These are phyloP conservation scores for Sceloporus tristichus DNA, from an alignment of 2,113 vertebrate species.

Conservation along the genomic window DNA sequence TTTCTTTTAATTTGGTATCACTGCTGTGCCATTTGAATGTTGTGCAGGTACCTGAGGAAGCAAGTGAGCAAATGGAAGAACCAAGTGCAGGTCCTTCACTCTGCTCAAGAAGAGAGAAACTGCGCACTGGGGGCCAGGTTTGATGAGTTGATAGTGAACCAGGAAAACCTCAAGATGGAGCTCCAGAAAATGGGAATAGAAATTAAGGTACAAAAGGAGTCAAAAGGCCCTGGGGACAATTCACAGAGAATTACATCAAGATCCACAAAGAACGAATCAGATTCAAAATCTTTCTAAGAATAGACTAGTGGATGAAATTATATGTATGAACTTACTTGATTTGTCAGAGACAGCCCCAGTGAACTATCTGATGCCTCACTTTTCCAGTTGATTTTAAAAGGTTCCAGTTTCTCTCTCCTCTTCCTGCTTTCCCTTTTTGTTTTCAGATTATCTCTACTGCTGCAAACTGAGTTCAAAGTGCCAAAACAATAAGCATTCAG, in stretches of 20 bases:
- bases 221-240: not conserved
- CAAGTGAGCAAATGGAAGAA: slow-evolving; percentile 77
- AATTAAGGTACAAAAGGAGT: slow-evolving; percentile 67
- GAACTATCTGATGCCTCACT: too few species aligned
- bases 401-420: too few species aligned
- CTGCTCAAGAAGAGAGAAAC: slow-evolving; percentile 79
- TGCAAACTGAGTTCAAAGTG: too few species aligned
- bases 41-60: slow-evolving; percentile 82
- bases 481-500: too few species aligned
- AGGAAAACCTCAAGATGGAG: slow-evolving; percentile 73
- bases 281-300: not conserved
- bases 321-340: too few species aligned
- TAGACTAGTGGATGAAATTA: not conserved
- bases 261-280: not conserved
- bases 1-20: slow-evolving; percentile 10
- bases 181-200: slow-evolving; percentile 74
- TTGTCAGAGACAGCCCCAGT: too few species aligned
- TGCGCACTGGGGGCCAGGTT: slow-evolving; percentile 81
- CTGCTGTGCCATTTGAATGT: slow-evolving; percentile 6
- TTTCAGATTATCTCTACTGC: too few species aligned
- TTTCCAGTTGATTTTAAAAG: too few species aligned
- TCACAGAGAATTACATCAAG: not conserved
- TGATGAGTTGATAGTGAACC: slow-evolving; percentile 75
- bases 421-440: too few species aligned
- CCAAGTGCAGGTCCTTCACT: slow-evolving; percentile 78